Conservation (phyloP, 2,797 vertebrate species). For the Dallia pectoralis region DNA sequence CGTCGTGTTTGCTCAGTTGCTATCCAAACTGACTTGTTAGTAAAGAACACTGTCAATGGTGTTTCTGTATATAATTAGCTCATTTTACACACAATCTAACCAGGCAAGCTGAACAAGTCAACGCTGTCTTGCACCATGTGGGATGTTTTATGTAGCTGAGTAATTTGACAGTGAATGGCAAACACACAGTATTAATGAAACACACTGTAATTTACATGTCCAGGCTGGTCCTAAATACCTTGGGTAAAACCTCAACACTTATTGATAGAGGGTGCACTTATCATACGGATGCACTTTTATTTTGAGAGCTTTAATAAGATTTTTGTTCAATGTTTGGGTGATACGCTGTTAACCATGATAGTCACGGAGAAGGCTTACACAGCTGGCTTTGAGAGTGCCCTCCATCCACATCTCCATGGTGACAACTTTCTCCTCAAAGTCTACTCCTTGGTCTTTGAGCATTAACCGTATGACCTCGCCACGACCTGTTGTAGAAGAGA, state of each 20-base stretch:
- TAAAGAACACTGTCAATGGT: neutral
- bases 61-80: neutral
- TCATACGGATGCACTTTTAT: neutral
- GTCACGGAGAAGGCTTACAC: neutral
- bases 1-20: conserved; percentile 44
- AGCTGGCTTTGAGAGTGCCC: conserved; percentile 13
- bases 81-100: neutral
- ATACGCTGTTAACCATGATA: too few species aligned
- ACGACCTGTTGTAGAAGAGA: neutral
- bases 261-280: neutral
- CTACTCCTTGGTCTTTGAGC: conserved; percentile 59
- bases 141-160: neutral
- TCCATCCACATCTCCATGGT: conserved; percentile 15
- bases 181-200: neutral
- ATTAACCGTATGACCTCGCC: conserved; percentile 47
- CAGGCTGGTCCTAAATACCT: neutral
- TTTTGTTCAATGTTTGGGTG: too few species aligned
- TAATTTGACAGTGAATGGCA: neutral
- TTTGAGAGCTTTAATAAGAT: neutral
- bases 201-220: neutral
- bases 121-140: neutral
- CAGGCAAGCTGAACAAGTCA: neutral
- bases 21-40: neutral
- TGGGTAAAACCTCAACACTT: neutral
- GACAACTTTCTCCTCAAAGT: conserved; percentile 18